A percentile compares a stretch with the other conserved stretches of the same genome.
phyloP scores from a whole-genome alignment of 2,797 vertebrate species.

The Cryptoblepharus egeriae region DNA sequence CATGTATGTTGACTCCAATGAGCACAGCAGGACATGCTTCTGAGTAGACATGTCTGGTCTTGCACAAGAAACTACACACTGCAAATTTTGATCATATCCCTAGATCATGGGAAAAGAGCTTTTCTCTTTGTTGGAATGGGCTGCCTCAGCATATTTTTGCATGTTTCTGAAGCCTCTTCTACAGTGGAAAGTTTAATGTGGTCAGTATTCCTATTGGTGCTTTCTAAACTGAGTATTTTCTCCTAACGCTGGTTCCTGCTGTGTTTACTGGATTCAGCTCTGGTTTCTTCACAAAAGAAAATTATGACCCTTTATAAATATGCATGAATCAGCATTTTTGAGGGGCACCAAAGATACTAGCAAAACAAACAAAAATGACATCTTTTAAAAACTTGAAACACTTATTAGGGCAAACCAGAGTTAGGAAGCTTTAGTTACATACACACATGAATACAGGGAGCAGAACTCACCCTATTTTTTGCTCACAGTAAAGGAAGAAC shows the following conservation, averaged over 20 bases:
- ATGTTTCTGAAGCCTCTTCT: constrained; percentile 24
- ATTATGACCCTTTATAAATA: background rate
- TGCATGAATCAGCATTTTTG: background rate
- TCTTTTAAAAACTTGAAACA: background rate
- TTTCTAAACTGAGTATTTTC: background rate
- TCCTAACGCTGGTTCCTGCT: background rate
- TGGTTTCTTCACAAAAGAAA: background rate
- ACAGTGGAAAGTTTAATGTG: background rate
- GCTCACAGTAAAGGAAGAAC: background rate
- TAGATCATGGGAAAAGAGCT: background rate
- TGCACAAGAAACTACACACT: background rate
- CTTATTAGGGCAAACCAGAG: background rate
- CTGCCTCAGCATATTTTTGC: constrained; percentile 11
- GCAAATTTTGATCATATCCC: background rate
- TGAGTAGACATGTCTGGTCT: too few species aligned
- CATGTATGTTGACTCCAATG: too few species aligned
- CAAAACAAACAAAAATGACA: background rate
- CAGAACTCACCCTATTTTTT: background rate
- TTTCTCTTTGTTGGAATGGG: constrained; percentile 8
- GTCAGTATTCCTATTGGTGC: background rate
- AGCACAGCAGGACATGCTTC: too few species aligned
- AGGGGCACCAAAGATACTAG: background rate
- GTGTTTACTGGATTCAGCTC: background rate
- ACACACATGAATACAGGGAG: background rate
- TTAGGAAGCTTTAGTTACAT: background rate